Percentiles rank a stretch among this genome's conserved stretches.
These are phyloP conservation scores for Chiroxiphia lanceolata DNA, from an alignment of 2,797 vertebrate species.

Conservation along the genomic window DNA sequence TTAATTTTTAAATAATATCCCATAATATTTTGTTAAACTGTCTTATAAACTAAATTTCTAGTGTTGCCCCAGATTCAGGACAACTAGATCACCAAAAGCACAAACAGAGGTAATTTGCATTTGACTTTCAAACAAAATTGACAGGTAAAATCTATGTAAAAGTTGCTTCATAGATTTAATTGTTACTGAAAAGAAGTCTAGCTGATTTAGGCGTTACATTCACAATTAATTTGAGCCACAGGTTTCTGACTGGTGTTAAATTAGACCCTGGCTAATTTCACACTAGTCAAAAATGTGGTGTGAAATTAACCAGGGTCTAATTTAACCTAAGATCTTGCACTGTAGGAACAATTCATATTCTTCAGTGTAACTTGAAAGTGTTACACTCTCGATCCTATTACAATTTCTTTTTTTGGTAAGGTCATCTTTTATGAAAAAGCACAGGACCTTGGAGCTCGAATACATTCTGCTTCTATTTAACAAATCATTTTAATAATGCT, in stretches of 20 bases:
- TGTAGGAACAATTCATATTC: slow-evolving; percentile 8
- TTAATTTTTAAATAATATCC: not conserved
- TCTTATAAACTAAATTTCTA: not conserved
- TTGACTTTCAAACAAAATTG: slow-evolving; percentile 21
- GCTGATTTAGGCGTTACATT: not conserved
- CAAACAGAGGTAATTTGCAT: not conserved
- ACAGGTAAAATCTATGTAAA: not conserved
- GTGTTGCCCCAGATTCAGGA: not conserved
- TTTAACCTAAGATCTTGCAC: slow-evolving; percentile 44
- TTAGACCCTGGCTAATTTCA: slow-evolving; percentile 47
- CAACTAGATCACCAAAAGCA: not conserved
- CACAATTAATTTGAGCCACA: slow-evolving; percentile 33
- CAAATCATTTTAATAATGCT: slow-evolving; percentile 43
- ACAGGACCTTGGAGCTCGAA: slow-evolving; percentile 19
- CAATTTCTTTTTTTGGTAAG: slow-evolving; percentile 5
- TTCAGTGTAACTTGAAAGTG: slow-evolving; percentile 4
- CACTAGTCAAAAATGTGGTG: slow-evolving; percentile 25
- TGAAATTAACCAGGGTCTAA: slow-evolving; percentile 49
- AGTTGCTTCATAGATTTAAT: not conserved
- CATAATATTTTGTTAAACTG: not conserved
- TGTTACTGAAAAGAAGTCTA: not conserved
- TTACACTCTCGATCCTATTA: not conserved
- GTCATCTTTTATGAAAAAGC: slow-evolving; percentile 43
- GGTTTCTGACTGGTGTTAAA: slow-evolving; percentile 51
- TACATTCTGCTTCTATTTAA: slow-evolving; percentile 6